These are phyloP conservation scores for Nibea coibor DNA, from an alignment of 2,113 vertebrate species.

Conservation along the genomic window DNA sequence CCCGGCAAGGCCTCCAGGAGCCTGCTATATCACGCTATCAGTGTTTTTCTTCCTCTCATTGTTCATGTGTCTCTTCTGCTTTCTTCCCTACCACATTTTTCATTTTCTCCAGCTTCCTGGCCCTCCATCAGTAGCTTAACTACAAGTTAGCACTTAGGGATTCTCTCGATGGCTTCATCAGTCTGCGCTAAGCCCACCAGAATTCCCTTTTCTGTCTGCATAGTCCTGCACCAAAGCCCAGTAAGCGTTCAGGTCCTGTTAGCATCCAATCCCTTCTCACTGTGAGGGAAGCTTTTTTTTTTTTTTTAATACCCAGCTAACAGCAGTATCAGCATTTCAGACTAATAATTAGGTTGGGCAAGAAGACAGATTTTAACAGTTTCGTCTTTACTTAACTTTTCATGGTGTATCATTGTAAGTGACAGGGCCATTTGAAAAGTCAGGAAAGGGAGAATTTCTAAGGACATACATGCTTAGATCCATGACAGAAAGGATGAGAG, in stretches of 20 bases:
- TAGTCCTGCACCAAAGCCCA: slow-evolving; percentile 26
- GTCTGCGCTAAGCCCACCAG: slow-evolving; percentile 20
- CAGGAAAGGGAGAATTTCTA: not conserved
- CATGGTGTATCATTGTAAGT: not conserved
- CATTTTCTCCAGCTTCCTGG: slow-evolving; percentile 15
- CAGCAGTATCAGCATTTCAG: slow-evolving; percentile 42
- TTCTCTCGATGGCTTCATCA: not conserved
- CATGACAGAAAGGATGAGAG: not conserved
- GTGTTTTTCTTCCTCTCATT: slow-evolving; percentile 12
- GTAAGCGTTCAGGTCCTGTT: slow-evolving; percentile 23
- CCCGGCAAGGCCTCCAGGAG: slow-evolving; percentile 47
- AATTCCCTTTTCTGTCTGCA: slow-evolving; percentile 7
- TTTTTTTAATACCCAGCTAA: slow-evolving; percentile 1
- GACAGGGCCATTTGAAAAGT: not conserved
- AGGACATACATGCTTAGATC: not conserved
- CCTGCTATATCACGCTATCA: slow-evolving; percentile 18
- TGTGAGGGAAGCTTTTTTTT: slow-evolving; percentile 1
- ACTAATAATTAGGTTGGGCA: slow-evolving; percentile 6
- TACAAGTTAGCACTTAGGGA: slow-evolving; percentile 4
- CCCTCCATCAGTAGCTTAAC: slow-evolving; percentile 37
- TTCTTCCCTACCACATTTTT: not conserved
- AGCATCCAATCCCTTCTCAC: slow-evolving; percentile 13
- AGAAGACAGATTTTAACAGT: slow-evolving; percentile 2
- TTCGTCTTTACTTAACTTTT: slow-evolving; percentile 1
- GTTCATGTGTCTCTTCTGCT: slow-evolving; percentile 21